These are phyloP conservation scores for Nycteola revayana DNA, from an alignment of 2,888 invertebrate species.

Conservation along the genomic window DNA sequence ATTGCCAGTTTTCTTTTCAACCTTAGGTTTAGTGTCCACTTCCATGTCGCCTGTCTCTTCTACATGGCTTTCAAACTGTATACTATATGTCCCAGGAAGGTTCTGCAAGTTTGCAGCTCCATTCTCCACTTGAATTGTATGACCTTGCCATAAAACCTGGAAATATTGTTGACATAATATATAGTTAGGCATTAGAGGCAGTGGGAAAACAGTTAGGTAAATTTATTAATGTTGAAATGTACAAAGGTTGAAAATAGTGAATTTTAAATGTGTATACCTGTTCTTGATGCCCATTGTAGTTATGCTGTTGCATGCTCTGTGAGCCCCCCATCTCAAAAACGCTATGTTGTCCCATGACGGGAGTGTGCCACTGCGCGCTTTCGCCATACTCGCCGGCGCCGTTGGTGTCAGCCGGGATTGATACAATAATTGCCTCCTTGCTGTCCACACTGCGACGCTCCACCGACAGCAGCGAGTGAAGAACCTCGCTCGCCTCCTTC, in stretches of 20 bases:
- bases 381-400: slow-evolving; percentile 74
- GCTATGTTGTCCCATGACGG: slow-evolving; percentile 80
- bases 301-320: slow-evolving; percentile 72
- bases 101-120: slow-evolving; percentile 64
- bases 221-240: neutral
- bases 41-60: slow-evolving; percentile 62
- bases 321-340: slow-evolving; percentile 69
- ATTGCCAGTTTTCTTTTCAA: slow-evolving; percentile 65
- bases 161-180: slow-evolving; percentile 32
- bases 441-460: slow-evolving; percentile 84
- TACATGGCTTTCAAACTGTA: slow-evolving; percentile 64
- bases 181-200: no score
- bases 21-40: slow-evolving; percentile 70
- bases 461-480: slow-evolving; percentile 85
- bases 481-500: slow-evolving; percentile 87
- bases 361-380: slow-evolving; percentile 84
- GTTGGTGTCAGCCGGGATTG: slow-evolving; percentile 71
- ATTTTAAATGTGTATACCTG: no score
- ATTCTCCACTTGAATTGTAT: slow-evolving; percentile 84
- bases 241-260: no score
- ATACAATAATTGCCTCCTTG: slow-evolving; percentile 77
- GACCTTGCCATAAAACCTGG: slow-evolving; percentile 85
- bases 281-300: slow-evolving; percentile 75
- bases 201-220: no score
- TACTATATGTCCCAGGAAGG: slow-evolving; percentile 59